These are phyloP conservation scores for Mizuhopecten yessoensis DNA, from an alignment of 1,140 invertebrate species.

Conservation along the genomic window DNA sequence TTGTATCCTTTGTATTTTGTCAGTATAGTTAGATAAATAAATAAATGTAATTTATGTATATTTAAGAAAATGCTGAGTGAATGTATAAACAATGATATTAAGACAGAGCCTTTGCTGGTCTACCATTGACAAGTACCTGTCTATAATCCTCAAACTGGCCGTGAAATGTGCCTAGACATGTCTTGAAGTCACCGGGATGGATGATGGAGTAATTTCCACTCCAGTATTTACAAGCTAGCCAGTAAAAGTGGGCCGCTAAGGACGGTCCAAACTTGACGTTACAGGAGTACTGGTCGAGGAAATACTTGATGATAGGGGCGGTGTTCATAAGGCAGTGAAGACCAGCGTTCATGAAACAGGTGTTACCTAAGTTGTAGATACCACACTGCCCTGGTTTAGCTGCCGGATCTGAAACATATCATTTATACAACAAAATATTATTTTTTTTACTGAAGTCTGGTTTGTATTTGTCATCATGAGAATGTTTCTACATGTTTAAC, in stretches of 20 bases:
- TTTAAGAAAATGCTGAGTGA: no score
- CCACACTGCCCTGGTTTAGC: slow-evolving; percentile 87
- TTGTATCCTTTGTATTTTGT: no score
- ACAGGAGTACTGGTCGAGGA: slow-evolving; percentile 82
- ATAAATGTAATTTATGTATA: no score
- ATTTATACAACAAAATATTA: slow-evolving; percentile 11
- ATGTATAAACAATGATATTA: no score
- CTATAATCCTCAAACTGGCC: slow-evolving; percentile 86
- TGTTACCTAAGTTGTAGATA: slow-evolving; percentile 88
- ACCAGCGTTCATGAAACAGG: slow-evolving; percentile 90
- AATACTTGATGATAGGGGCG: slow-evolving; percentile 85
- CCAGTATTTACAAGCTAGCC: slow-evolving; percentile 87
- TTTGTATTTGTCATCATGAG: no score
- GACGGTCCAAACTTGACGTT: slow-evolving; percentile 67
- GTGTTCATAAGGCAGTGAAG: slow-evolving; percentile 86
- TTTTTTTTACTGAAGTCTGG: no score
- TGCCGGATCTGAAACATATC: slow-evolving; percentile 71
- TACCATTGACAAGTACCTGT: slow-evolving; percentile 72
- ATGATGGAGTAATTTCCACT: slow-evolving; percentile 86
- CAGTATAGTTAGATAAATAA: no score
- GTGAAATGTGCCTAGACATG: slow-evolving; percentile 86
- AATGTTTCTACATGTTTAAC: no score
- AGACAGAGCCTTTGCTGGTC: no score
- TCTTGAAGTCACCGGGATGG: slow-evolving; percentile 87
- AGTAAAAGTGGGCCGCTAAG: slow-evolving; percentile 84